Conservation (phyloP, 2,113 vertebrate species). For the Litocranius walleri region DNA sequence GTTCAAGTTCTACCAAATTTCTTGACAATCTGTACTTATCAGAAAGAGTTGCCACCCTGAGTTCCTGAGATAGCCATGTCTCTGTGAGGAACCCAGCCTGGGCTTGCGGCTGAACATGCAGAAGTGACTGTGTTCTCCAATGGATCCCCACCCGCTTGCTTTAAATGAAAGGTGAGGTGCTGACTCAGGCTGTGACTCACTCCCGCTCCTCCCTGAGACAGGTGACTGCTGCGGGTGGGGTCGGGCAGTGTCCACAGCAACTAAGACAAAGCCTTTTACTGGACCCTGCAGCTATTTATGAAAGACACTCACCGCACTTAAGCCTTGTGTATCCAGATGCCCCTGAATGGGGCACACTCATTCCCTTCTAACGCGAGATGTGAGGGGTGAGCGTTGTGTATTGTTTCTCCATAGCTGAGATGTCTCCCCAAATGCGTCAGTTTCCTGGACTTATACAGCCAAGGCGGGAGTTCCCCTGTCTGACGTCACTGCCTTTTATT, state of each 20-base stretch:
- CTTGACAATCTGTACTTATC: neutral
- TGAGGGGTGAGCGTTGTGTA: neutral
- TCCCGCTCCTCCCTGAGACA: neutral
- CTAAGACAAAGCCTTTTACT: neutral
- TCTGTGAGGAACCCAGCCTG: neutral
- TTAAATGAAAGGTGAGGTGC: neutral
- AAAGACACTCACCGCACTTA: neutral
- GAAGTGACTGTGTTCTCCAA: neutral
- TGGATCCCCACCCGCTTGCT: neutral
- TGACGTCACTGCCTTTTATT: rapidly evolving
- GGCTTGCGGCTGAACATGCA: neutral
- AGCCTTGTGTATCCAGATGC: neutral
- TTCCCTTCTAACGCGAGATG: neutral
- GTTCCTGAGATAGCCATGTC: neutral
- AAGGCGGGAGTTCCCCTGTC: neutral
- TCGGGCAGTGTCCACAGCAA: neutral
- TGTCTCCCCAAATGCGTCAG: neutral
- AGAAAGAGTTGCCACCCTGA: neutral
- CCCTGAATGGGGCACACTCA: neutral
- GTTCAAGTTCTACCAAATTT: neutral
- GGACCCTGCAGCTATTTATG: neutral
- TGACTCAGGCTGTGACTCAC: conserved; percentile 37
- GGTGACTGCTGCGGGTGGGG: neutral
- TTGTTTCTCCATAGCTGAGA: neutral
- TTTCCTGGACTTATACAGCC: neutral